phyloP scores from a whole-genome alignment of 2,888 invertebrate species.

The Drosophila paranaensis region DNA sequence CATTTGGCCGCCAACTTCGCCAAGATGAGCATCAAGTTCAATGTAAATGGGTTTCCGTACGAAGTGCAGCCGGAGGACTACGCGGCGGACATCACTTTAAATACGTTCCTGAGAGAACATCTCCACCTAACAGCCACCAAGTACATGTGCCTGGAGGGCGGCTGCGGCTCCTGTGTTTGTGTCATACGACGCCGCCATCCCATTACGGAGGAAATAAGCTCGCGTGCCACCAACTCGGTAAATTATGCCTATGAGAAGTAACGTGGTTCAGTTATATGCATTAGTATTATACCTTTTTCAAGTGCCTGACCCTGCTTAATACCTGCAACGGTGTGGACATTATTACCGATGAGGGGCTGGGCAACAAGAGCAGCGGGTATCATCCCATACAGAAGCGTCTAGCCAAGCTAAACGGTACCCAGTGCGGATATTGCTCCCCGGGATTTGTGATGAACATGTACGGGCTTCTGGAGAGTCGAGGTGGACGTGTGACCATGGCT shows the following conservation, averaged over 20 bases:
- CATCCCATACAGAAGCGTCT: conserved; percentile 88
- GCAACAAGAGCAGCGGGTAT: conserved; percentile 88
- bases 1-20: conserved; percentile 32
- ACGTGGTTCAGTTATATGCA: background rate
- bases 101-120: conserved; percentile 87
- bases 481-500: conserved; percentile 86
- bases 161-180: conserved; percentile 88
- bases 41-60: conserved; percentile 68
- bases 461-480: conserved; percentile 86
- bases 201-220: conserved; percentile 39
- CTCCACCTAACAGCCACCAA: conserved; percentile 88
- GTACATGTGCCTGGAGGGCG: conserved; percentile 89
- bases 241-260: background rate
- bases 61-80: conserved; percentile 80
- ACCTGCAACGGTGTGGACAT: conserved; percentile 88
- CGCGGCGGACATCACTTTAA: conserved; percentile 86
- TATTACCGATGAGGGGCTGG: conserved; percentile 90
- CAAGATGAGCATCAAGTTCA: conserved; percentile 68
- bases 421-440: conserved; percentile 92
- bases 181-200: conserved; percentile 83
- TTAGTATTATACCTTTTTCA: background rate
- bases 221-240: conserved; percentile 88
- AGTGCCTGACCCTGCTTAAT: conserved; percentile 88
- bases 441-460: conserved; percentile 92
- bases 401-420: conserved; percentile 89